These are phyloP conservation scores for Macquaria australasica DNA, from an alignment of 2,113 vertebrate genomes.

Conservation along the genomic window DNA sequence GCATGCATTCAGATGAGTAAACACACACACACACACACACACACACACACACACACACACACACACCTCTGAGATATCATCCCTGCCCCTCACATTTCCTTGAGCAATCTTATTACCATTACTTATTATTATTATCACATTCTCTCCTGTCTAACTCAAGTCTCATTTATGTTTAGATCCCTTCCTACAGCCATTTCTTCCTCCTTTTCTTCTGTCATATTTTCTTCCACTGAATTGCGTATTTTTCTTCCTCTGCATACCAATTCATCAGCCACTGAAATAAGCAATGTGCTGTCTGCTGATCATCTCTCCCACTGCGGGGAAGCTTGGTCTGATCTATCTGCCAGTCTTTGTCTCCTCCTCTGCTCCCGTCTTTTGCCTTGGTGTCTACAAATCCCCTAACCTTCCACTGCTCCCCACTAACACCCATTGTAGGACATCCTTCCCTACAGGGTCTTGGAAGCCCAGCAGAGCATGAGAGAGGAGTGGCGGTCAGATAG, in stretches of 20 bases:
- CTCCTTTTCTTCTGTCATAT: not conserved
- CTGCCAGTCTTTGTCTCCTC: not conserved
- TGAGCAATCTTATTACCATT: not conserved
- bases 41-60: not conserved
- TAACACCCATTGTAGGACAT: conserved; percentile 25
- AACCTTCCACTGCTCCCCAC: conserved; percentile 16
- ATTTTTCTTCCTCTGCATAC: not conserved
- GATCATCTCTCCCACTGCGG: not conserved
- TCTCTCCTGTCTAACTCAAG: not conserved
- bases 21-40: not conserved
- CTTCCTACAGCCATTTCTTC: not conserved
- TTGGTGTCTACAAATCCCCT: conserved; percentile 6
- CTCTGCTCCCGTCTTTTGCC: not conserved
- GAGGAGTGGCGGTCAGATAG: conserved; percentile 29
- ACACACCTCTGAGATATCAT: not conserved
- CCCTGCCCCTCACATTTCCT: not conserved
- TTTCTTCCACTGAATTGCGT: not conserved
- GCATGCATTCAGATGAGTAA: conserved; percentile 7
- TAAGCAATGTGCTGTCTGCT: not conserved
- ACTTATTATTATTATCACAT: not conserved
- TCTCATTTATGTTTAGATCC: not conserved
- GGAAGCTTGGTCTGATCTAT: not conserved
- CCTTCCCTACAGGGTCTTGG: conserved; percentile 29
- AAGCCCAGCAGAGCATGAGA: conserved; percentile 45
- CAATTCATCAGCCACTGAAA: not conserved